These are phyloP conservation scores for Drosophila ustulata DNA, from an alignment of 2,888 invertebrate species.

Conservation along the genomic window DNA sequence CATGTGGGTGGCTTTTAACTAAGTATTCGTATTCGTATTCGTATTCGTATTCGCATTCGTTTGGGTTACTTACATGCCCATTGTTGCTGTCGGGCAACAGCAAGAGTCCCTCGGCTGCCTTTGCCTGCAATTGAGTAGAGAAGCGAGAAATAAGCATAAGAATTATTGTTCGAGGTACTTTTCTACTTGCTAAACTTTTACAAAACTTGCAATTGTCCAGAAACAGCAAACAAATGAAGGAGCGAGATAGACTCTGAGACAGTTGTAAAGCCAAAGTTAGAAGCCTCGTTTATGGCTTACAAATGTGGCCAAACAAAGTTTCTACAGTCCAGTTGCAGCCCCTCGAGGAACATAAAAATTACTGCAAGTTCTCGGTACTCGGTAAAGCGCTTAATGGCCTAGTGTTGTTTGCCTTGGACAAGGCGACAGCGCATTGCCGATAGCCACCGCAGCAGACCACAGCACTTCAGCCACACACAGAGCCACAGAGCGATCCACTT, in stretches of 20 bases:
- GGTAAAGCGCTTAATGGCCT: conserved; percentile 42
- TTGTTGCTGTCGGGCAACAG: conserved; percentile 51
- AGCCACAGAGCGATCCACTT: conserved; percentile 14
- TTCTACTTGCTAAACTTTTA: conserved; percentile 33
- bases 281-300: conserved; percentile 46
- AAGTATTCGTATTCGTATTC: conserved; percentile 1
- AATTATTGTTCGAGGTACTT: conserved; percentile 50
- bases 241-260: neutral
- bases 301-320: conserved; percentile 53
- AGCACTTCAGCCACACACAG: neutral
- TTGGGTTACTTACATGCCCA: conserved; percentile 64
- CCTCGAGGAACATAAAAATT: conserved; percentile 42
- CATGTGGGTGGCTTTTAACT: conserved; percentile 46
- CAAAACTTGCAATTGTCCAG: conserved; percentile 56
- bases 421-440: conserved; percentile 1
- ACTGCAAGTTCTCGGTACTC: conserved; percentile 19
- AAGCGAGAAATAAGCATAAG: conserved; percentile 40
- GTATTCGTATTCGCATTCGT: conserved; percentile 25
- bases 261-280: conserved; percentile 12
- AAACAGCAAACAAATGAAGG: neutral
- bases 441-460: conserved; percentile 22
- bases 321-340: conserved; percentile 43
- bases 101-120: conserved; percentile 46
- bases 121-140: conserved; percentile 66
- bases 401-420: conserved; percentile 27